Base-by-base conservation (phyloP, 2,113 vertebrate species). In the Clarias batrachus region DNA sequence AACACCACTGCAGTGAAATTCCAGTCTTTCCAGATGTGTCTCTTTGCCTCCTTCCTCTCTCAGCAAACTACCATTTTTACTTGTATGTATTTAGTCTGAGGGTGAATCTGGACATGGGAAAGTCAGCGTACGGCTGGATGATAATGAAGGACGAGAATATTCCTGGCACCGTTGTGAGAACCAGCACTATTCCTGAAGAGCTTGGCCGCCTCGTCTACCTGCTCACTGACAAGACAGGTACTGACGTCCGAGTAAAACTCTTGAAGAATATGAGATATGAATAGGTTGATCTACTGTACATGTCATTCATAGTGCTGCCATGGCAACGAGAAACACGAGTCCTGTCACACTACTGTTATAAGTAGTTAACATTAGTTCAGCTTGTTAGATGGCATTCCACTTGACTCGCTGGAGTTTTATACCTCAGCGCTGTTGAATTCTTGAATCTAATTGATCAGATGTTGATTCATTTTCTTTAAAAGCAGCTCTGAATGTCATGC, bases 21-120 rank as follows among this genome's bases (percentile, higher is more conserved):
- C 25, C 9, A 33, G 4, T 10, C 41, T 86, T 84, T 37, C 27
- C 78, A 33, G 59, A 41, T 27, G 17, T 30, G 27, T 78, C 4
- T 37, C 4, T 76, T 30, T 86, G 52, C 71, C 77, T 59, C 27
- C 5, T 80, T 41, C 6, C 10, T 80, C 27, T 41, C 19, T 80
- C 33, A 80, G 14, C 56, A 59, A 80, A 12, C 30, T 12, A 79
- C 11, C 86, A 25, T n/a, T 79, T 86, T 37, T 16, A 56, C 86
- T 11, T 76, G 3, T 52, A 4, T 76, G 16, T 33, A 7, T 56
- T 85, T 89, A 99, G 98, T 90, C 92, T 99, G 87, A 97, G 98
- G 81, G 98, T 99, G 17, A 99, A 99, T 91, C 94, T 99, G 93
- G 98, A 99, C 93, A 99, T 99, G 98, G 98, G 98, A 70, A 99